phyloP scores from a whole-genome alignment of 2,888 invertebrate species.

The Orthosia gothica region DNA sequence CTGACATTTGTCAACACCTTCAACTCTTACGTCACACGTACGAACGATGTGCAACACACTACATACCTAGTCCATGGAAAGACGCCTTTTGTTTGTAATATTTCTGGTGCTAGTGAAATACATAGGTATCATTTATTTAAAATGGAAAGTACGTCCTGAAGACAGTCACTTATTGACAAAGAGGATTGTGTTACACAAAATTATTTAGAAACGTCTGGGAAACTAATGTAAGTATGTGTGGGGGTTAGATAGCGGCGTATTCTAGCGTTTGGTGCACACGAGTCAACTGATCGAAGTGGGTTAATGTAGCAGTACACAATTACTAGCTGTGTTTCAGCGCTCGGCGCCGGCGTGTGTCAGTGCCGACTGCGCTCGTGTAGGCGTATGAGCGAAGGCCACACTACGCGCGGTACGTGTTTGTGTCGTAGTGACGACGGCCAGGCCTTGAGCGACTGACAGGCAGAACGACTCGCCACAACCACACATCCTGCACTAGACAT shows the following conservation, averaged over 20 bases:
- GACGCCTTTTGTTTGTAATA: constrained; percentile 32
- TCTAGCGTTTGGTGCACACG: constrained; percentile 25
- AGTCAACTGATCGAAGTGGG: constrained; percentile 47
- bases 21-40: constrained; percentile 20
- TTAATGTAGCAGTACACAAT: constrained; percentile 41
- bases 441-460: constrained; percentile 60
- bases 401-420: constrained; percentile 14
- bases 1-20: constrained; percentile 37
- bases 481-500: constrained; percentile 45
- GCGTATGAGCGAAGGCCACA: constrained; percentile 61
- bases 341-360: constrained; percentile 19
- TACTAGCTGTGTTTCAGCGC: constrained; percentile 35
- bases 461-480: constrained; percentile 49
- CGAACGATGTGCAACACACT: constrained; percentile 6
- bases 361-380: constrained; percentile 46
- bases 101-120: constrained; percentile 25
- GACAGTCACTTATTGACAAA: constrained; percentile 31
- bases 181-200: constrained; percentile 39
- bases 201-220: constrained; percentile 29
- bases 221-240: constrained; percentile 2
- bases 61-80: constrained; percentile 13
- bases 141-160: constrained; percentile 50
- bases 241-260: background rate
- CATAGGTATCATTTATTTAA: constrained; percentile 42
- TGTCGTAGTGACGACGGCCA: constrained; percentile 39